Percentiles rank a stretch among this genome's conserved stretches.
These are phyloP conservation scores for Micromussa lordhowensis DNA, from an alignment of 92 coral and sea anemone genomes.

Conservation along the genomic window DNA sequence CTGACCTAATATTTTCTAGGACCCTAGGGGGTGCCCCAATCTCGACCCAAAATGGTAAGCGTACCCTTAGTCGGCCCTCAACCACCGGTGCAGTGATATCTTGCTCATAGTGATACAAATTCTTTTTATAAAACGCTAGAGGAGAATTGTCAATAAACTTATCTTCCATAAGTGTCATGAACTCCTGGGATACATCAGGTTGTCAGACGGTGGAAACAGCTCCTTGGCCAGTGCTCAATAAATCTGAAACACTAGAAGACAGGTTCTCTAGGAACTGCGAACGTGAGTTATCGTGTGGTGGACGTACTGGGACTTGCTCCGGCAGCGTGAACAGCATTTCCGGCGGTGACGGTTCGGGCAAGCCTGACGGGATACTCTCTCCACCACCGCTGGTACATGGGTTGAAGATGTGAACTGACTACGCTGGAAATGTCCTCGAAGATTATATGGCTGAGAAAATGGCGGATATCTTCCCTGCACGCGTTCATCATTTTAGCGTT, in stretches of 20 bases:
- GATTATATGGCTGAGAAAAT: background rate
- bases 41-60: slow-evolving; percentile 23
- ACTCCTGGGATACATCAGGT: too few species aligned
- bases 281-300: too few species aligned
- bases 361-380: slow-evolving; percentile 16
- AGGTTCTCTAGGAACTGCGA: too few species aligned
- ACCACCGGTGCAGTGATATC: slow-evolving; percentile 38
- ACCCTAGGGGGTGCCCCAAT: slow-evolving; percentile 32
- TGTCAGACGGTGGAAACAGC: too few species aligned
- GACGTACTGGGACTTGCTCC: too few species aligned
- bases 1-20: too few species aligned
- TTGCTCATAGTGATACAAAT: slow-evolving; percentile 35
- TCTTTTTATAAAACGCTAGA: too few species aligned
- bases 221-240: background rate
- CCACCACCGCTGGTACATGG: slow-evolving; percentile 1
- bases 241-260: too few species aligned
- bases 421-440: background rate
- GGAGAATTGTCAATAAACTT: too few species aligned
- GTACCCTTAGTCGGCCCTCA: slow-evolving; percentile 41
- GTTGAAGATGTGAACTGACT: background rate
- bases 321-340: background rate
- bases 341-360: background rate
- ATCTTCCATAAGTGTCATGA: too few species aligned
- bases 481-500: background rate
- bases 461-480: background rate